Evolutionary conservation across 2,888 invertebrate species (phyloP), one percentile per base, ranked within the genome.

Genomic region (Exocentrus adspersus): DNA sequence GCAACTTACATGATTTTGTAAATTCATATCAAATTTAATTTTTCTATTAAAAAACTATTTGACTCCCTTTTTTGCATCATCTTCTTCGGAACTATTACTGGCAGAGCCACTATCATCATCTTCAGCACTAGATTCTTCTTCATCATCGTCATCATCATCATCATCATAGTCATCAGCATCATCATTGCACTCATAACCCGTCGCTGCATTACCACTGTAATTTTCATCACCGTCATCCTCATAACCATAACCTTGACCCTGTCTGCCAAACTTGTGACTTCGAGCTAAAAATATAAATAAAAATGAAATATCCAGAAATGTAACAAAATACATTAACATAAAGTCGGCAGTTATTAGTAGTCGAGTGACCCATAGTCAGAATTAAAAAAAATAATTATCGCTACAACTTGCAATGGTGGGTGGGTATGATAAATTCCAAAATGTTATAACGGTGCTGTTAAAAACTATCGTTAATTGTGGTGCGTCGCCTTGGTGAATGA

Each of bases 211-310:
- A 64, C 81, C 78, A 24, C 76, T 80, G 66, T 84, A 84, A 52
- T 85, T 82, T 45, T 84, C 84, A 21, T 85, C 87, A 75, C 89
- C 89, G 72, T 88, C 87, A 67, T 86, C 85, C 61, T 81, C 82
- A 37, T 54, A 54, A n/a, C 24, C 4, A 24, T 7, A 24, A n/a
- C n/a, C 86, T 74, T 90, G 88, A 74, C 90, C 91, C 84, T 95
- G 94, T 19, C 95, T 87, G 9, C 95, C 95, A 85, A 92, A 95
- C 79, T 95, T 94, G 81, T 95, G 95, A 70, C 88, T 91, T 57
- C 95, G 89, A 69, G 92, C 92, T 92, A 80, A 58, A 81, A 79
- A 70, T n/a, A 60, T 67, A 32, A 62, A 20, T 3, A 17, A 14
- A n/a, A 14, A 16, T 6, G 19, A 14, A 10, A 9, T 4, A 6